Evolutionary conservation across 2,888 invertebrate genomes (phyloP), one percentile per base, ranked within the genome.

Genomic region (Pollenia angustigena): DNA sequence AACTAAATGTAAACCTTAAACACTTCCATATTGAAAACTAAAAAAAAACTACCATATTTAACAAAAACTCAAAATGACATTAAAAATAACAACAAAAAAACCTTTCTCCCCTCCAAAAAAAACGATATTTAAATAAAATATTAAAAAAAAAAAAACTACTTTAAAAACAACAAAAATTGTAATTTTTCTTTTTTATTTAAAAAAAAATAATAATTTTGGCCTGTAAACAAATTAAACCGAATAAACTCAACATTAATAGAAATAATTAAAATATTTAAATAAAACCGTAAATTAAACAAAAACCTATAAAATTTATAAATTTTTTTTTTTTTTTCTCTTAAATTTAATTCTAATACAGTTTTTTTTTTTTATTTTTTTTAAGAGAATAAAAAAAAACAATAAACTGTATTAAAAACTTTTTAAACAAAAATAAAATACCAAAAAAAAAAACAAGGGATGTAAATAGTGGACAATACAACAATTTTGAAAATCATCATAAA

Each of bases 401-500:
- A 52, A 69, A 52, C 71, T 46, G 10, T 66, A 23, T 60, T 32
- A 82, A 85, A 54, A 81, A 56, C 12, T 1, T 81, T 78, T 83
- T 86, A 87, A 87, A 80, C 82, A 66, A 85, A 76, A 16, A 87
- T 32, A 42, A 62, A 60, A 69, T 71, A 71, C 44, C 18, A 56
- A 71, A 40, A 60, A 71, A 40, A 60, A 83, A 89, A 89, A 90
- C 90, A 91, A 90, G 90, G 90, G 90, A 91, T 91, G 90, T 91
- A 90, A 90, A 91, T 90, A 90, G 90, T 90, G 90, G 90, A 91
- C 90, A 91, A 91, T 91, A 91, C 89, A 89, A 87, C 75, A 76
- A 87, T 75, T 79, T 79, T 85, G 87, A 88, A 83, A 83, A 81
- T 82, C 81, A 87, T 81, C 83, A 87, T 84, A 62, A 81, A 83